Percentiles rank a stretch among this genome's conserved stretches.
These are phyloP conservation scores for Muscicapa comitata DNA, from an alignment of 2,797 vertebrate genomes.

Conservation along the genomic window DNA sequence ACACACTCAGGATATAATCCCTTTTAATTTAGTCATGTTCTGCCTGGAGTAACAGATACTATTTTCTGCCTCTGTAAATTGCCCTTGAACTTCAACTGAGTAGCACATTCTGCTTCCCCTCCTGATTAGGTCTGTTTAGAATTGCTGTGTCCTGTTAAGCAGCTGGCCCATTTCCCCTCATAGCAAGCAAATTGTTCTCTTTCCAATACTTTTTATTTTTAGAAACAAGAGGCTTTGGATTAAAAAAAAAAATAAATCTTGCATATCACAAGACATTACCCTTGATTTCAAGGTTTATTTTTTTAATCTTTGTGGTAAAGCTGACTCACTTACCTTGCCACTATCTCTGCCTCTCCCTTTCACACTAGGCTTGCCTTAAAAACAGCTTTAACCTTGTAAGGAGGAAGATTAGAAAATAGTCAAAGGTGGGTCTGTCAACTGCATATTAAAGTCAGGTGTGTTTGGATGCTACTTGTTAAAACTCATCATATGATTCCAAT, in stretches of 20 bases:
- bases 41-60: neutral
- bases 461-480: neutral
- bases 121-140: constrained; percentile 54
- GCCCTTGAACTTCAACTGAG: constrained; percentile 57
- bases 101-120: constrained; percentile 35
- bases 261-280: neutral
- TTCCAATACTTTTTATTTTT: constrained; percentile 42
- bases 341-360: neutral
- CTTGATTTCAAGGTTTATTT: neutral
- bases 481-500: neutral
- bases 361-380: neutral
- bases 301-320: neutral
- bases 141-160: constrained; percentile 47
- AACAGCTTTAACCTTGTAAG: neutral
- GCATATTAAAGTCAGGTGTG: neutral
- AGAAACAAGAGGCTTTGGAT: constrained; percentile 4
- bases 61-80: constrained; percentile 25
- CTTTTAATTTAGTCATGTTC: neutral
- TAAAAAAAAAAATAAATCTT: neutral
- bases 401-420: neutral
- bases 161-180: constrained; percentile 48
- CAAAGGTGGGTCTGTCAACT: neutral
- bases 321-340: neutral
- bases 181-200: constrained; percentile 39
- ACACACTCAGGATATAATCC: neutral